phyloP scores from a whole-genome alignment of 2,888 invertebrate genomes.

The Autographa gamma region DNA sequence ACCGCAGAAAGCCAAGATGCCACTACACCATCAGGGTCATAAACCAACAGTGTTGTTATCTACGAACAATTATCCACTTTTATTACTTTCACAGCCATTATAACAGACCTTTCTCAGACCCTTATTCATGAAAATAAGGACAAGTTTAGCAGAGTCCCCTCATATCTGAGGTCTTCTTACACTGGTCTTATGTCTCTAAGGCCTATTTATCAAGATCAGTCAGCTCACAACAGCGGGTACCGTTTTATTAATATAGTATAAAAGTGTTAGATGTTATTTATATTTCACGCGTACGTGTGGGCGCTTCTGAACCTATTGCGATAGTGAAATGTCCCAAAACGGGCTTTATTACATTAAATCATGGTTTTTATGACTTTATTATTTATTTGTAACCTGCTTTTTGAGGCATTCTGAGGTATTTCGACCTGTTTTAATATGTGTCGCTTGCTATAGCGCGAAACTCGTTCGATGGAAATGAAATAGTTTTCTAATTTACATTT shows the following conservation, averaged over 20 bases:
- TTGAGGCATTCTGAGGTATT: constrained; percentile 2
- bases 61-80: constrained; percentile 2
- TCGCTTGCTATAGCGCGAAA: neutral
- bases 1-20: neutral
- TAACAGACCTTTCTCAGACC: neutral
- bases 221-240: neutral
- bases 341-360: constrained; percentile 6
- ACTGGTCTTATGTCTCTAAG: neutral
- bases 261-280: constrained; percentile 8
- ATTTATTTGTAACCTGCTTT: neutral
- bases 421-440: constrained; percentile 1
- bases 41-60: constrained; percentile 4
- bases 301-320: constrained; percentile 4
- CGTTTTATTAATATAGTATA: constrained; percentile 7
- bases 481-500: constrained; percentile 1
- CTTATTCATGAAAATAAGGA: neutral
- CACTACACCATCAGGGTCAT: neutral
- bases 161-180: neutral
- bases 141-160: neutral
- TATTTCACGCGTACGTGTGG: constrained; percentile 3
- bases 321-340: constrained; percentile 3
- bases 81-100: neutral
- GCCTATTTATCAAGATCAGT: constrained; percentile 6
- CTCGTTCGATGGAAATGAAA: neutral
- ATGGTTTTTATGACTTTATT: constrained; percentile 8